Evolutionary conservation across 2,888 invertebrate species (phyloP), one percentile per base, ranked within the genome.

Genomic region (Drosophila longiperda): DNA sequence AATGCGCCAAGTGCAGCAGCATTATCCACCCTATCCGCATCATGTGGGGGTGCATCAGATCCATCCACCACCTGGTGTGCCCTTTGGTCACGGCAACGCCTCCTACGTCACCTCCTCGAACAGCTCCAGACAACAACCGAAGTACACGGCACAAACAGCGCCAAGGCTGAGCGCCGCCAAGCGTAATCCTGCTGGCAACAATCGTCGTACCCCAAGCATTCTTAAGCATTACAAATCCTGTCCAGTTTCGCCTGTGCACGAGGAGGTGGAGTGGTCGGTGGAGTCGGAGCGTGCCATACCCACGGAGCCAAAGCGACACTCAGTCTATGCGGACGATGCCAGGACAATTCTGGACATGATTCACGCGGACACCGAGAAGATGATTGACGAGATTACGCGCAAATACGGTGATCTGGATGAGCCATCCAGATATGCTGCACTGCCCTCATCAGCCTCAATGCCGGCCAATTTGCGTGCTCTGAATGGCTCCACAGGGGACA

Each of bases 241-340:
- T 79, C 97, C 97, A 0, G 96, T 97, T 0, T 97, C 97, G 0
- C 97, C 97, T 0, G 97, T 97, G 0, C 96, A 96, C 61, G 97
- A 97, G 89, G 97, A 97, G 89, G 94, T 96, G 42, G 95, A 95
- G 90, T 95, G 95, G 95, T 92, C 93, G 1, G 86, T 93, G 82
- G 91, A 93, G 54, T 79, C 84, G 62, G 91, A 92, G 38, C 87
- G 89, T 0, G 83, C 75, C 2, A 82, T 89, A 0, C 82, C 88
- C 26, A 89, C 85, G 0, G 92, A 92, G 62, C 91, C 92, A 0
- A 94, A 93, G 60, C 91, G 93, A 0, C 92, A 93, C 66, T 92
- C 93, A 7, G 93, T 93, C 0, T 94, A 93, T 71, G 93, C 94
- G 3, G 91, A 93, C 20, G 93, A 93, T 80, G 94, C 95, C 0